These are phyloP conservation scores for Ferdinandea cuprea DNA, from an alignment of 2,888 invertebrate species.

Conservation along the genomic window DNA sequence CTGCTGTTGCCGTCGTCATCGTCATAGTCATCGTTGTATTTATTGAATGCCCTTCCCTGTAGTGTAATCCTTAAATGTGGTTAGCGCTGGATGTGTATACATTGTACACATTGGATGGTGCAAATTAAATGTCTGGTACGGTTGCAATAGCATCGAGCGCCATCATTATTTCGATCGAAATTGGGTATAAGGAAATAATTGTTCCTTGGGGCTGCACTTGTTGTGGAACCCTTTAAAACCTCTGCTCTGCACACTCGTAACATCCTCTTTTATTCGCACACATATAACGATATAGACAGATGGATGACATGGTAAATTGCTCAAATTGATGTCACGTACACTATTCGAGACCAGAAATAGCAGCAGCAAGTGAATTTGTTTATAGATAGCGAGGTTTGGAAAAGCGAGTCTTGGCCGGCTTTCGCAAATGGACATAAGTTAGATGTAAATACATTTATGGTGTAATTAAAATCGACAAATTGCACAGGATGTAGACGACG, in stretches of 20 bases:
- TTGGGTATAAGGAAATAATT: constrained; percentile 71
- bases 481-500: constrained; percentile 12
- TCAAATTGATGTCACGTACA: constrained; percentile 60
- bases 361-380: constrained; percentile 47
- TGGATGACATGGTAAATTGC: constrained; percentile 52
- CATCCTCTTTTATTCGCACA: neutral
- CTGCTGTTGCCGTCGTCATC: constrained; percentile 18
- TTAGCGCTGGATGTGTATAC: constrained; percentile 35
- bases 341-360: neutral
- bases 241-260: too few relatives aligned
- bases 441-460: constrained; percentile 65
- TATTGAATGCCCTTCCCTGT: constrained; percentile 16
- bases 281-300: constrained; percentile 17
- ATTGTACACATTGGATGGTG: constrained; percentile 64
- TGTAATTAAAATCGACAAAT: constrained; percentile 70
- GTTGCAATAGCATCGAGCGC: constrained; percentile 58
- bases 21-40: constrained; percentile 12
- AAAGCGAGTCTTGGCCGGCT: constrained; percentile 2
- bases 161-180: constrained; percentile 70
- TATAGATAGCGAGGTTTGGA: constrained; percentile 20
- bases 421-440: constrained; percentile 61
- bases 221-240: constrained; percentile 1
- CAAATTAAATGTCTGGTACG: constrained; percentile 65
- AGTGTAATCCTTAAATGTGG: constrained; percentile 71
- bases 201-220: constrained; percentile 53